Percentiles rank a stretch among this genome's conserved stretches.
Evolutionary conservation across 2,888 invertebrate species (phyloP).

Genomic region (Leptopterna dolabrata): DNA sequence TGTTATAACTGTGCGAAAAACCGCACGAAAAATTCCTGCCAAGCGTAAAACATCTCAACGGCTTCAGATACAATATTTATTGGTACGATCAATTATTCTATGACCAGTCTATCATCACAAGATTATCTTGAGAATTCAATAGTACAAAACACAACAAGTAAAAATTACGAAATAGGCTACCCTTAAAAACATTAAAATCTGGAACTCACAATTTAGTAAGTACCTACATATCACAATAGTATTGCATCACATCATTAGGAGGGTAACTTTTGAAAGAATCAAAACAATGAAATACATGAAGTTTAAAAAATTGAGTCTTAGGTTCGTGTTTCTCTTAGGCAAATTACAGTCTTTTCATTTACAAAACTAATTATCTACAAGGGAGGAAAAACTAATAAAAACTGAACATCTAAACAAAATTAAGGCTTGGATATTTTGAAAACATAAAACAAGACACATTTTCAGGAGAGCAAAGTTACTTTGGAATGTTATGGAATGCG

Average conservation of each 20-base stretch:
- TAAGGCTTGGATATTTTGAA: background rate
- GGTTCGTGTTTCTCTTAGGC: background rate
- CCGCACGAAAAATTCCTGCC: too few species aligned
- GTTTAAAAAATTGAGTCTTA: background rate
- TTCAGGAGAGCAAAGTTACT: background rate
- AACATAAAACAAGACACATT: background rate
- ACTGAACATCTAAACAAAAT: background rate
- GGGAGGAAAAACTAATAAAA: background rate
- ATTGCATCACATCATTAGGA: background rate
- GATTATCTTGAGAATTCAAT: background rate
- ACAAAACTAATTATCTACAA: background rate
- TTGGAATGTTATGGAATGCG: constrained; percentile 11
- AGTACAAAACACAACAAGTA: background rate
- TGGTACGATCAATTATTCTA: too few species aligned
- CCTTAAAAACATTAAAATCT: background rate
- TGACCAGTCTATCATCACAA: background rate
- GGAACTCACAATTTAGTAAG: background rate
- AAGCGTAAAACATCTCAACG: too few species aligned
- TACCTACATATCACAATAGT: background rate
- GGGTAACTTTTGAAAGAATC: background rate
- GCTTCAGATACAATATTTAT: too few species aligned
- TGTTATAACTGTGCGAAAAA: too few species aligned
- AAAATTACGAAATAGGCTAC: background rate
- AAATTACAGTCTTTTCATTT: background rate
- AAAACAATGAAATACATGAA: background rate